Evolutionary conservation across 2,113 vertebrate species (phyloP), one percentile per base, ranked within the genome.

Genomic region (Ceyx cyanopectus): DNA sequence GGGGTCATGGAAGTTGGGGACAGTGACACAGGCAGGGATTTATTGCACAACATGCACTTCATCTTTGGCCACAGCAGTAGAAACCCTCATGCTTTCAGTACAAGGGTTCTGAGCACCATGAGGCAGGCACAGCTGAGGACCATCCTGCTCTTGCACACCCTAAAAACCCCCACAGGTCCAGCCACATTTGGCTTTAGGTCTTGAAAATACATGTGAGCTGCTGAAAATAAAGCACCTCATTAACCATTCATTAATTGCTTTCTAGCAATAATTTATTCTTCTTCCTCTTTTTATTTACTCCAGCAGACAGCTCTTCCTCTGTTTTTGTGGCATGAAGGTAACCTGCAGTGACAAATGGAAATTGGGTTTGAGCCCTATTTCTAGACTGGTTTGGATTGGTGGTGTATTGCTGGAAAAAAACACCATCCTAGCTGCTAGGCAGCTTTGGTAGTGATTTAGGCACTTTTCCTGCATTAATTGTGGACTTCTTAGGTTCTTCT

Each of bases 291-390:
- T 5, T 37, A 37, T 14, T 3, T 3, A 3, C 22, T 11, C 46
- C 46, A 56, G 32, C n/a, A 68, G 50, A 61, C 10, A 26, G 70
- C 7, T 90, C 11, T 78, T 85, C 51, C 16, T 77, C 58, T 66
- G 6, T 30, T 91, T 89, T 70, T 83, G 46, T 85, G 65, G 23
- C 56, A 87, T 34, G 43, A 63, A 54, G 61, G 80, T 80, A 87
- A 85, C 27, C 81, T 76, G 23, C 46, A 66, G 60, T 56, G 67
- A 58, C 46, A 58, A 68, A 82, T 62, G 60, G 72, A 92, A 95
- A 85, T 74, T 43, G 50, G 15, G 67, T 77, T 95, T 94, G 37
- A 89, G 75, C 22, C 63, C 67, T 89, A 53, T 85, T 86, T 78
- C 57, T 75, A 22, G 18, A 75, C 48, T 34, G 37, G 41, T 91